Conservation (phyloP, 1,140 invertebrate genomes). For the Doryteuthis pealeii region DNA sequence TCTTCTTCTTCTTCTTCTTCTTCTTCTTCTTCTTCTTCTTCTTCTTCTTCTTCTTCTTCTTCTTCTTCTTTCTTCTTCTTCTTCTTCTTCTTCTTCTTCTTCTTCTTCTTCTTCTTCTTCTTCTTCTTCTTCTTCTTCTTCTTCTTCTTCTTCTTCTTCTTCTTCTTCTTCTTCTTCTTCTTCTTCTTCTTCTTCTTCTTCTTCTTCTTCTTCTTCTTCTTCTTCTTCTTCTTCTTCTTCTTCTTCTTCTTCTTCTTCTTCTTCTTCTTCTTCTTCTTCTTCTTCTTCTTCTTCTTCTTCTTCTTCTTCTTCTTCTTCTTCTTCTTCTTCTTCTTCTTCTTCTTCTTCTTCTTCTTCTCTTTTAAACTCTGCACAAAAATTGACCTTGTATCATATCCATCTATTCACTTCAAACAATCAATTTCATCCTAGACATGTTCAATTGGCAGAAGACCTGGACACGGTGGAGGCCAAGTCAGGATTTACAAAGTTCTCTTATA, state of each 20-base stretch:
- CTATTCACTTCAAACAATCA: no score
- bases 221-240: constrained; percentile 6
- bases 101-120: constrained; percentile 5
- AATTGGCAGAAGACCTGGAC: no score
- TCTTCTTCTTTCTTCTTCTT: not conserved
- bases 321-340: constrained; percentile 1
- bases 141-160: constrained; percentile 2
- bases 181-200: not conserved
- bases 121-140: constrained; percentile 5
- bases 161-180: not conserved
- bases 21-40: not conserved
- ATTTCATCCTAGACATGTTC: no score
- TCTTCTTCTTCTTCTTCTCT: no score
- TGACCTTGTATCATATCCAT: no score
- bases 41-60: not conserved
- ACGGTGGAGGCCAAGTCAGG: no score
- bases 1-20: not conserved
- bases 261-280: not conserved
- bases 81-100: not conserved
- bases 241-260: not conserved
- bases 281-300: constrained; percentile 1
- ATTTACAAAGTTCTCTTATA: no score
- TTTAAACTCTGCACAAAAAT: no score
- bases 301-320: constrained; percentile 1
- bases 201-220: constrained; percentile 10